Evolutionary conservation across 2,797 vertebrate species (phyloP), one percentile per base, ranked within the genome.

Genomic region (Chiloscyllium punctatum): DNA sequence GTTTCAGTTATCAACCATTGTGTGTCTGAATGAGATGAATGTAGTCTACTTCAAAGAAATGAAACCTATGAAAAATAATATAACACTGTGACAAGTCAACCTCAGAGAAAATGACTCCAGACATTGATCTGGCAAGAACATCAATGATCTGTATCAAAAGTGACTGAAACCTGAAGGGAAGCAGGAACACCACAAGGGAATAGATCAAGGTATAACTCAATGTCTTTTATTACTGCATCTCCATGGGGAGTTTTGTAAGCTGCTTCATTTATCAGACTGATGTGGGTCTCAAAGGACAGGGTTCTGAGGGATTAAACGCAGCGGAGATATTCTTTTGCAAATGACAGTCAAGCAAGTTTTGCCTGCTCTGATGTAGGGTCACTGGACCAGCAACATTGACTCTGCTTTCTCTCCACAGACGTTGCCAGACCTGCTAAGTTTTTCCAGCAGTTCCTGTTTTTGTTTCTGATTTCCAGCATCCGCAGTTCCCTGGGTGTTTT

Each of bases 61-160:
- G 11, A 18, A 66, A 91, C 16, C 33, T 18, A 30, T 91, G 33
- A 13, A 57, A n/a, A 90, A 27, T 25, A 62, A 90, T 62, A 33
- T 62, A 91, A n/a, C 25, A 91, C 88, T 66, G n/a, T 91, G 88
- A 66, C 88, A 91, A 91, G 27, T 33, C 62, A 91, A 91, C 2
- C 30, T 66, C 25, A 57, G 88, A 30, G 88, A 33, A 30, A 91
- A 57, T 15, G 62, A 91, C 1, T 16, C 42, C 16, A 66, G 27
- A 2, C 88, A 62, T 62, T 62, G 27, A 62, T 30, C 25, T 33
- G 53, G 53, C 53, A 62, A n/a, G 13, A 62, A 5, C 30, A n/a
- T 91, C 53, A 62, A 62, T 62, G 53, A n/a, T 91, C 2, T 27
- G 51, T 6, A 25, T 62, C 57, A 88, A 88, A 88, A 88, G 11